phyloP scores from a whole-genome alignment of 2,113 vertebrate genomes.

The Chlorodrepanis virens region DNA sequence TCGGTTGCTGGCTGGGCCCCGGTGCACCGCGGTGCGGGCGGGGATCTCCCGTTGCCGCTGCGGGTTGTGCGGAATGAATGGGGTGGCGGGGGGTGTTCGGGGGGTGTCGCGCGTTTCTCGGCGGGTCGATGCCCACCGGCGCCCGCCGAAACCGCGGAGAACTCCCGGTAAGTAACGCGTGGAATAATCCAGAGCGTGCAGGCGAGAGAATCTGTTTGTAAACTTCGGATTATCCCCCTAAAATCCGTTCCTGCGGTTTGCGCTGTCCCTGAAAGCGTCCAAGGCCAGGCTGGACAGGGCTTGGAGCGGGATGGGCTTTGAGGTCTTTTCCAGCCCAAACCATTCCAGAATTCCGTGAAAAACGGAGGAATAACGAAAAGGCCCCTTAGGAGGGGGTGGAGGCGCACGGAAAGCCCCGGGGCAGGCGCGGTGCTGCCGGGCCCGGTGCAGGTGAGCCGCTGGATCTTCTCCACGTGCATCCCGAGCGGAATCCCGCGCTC shows the following conservation, averaged over 20 bases:
- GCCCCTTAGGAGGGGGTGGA: rapidly evolving
- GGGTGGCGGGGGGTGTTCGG: not conserved
- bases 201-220: rapidly evolving
- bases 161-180: not conserved
- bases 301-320: not conserved
- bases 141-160: rapidly evolving
- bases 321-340: not conserved
- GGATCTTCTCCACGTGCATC: rapidly evolving
- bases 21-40: not conserved
- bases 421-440: not conserved
- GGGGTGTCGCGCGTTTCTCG: not conserved
- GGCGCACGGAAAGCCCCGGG: not conserved
- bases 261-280: not conserved
- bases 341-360: not conserved
- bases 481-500: not conserved
- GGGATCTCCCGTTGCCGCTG: not conserved
- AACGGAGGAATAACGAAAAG: not conserved
- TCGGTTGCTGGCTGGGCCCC: not conserved
- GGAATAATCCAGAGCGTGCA: no score
- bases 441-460: not conserved
- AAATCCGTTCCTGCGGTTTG: not conserved
- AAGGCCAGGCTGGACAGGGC: not conserved
- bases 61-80: not conserved
- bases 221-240: rapidly evolving
- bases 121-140: not conserved